Evolutionary conservation across 2,113 vertebrate species (phyloP).

Genomic region (Felis catus): F.catus_Fca126_mat1.0 CM031416.1:148810001-148810500

Average conservation of each 20-base stretch:
- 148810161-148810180: not conserved
- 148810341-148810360: not conserved
- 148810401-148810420: not conserved
- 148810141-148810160: no score
- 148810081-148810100: no score
- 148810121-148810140: no score
- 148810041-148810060: no score
- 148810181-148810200: no score
- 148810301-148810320: not conserved
- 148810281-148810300: no score
- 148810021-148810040: no score
- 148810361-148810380: not conserved
- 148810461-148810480: not conserved
- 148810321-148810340: not conserved
- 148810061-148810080: no score
- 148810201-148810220: not conserved
- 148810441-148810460: rapidly evolving
- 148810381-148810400: not conserved
- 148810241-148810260: no score
- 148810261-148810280: not conserved
- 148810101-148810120: no score
- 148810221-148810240: not conserved
- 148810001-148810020: no score
- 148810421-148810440: no score
- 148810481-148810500: rapidly evolving